Evolutionary conservation across 2,888 invertebrate genomes (phyloP), one percentile per base, ranked within the genome.

Genomic region (Deilephila elpenor): DNA sequence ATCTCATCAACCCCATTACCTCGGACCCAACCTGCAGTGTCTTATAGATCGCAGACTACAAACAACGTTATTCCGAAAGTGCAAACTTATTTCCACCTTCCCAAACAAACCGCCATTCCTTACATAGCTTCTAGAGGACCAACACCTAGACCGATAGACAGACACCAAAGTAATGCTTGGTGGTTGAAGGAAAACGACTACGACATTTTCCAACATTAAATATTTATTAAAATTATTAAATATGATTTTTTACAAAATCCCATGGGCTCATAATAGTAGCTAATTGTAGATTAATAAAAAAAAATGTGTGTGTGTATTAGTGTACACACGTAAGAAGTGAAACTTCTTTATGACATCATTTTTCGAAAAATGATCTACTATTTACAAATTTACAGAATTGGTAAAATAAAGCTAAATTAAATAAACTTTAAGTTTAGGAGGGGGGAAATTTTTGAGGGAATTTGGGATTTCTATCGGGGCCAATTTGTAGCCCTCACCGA

Each of bases 141-240:
- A 8, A 80, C 77, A 44, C 60, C 76, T 17, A 79, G 74, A 53
- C 70, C 70, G 17, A 74, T 74, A 2, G 75, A 77, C 19, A 56
- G n/a, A 56, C 56, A 19, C 0, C 19, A n/a, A 59, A 83, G 75
- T 34, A 81, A 75, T 51, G 82, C 81, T 5, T 92, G 89, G 90
- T 90, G 89, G 88, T 74, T 80, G 8, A 88, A 84, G 72, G 72
- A 75, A 73, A 76, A 75, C 20, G 80, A 83, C 62, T 91, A 90
- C 76, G 79, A 89, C 74, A 84, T 91, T 56, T 83, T 80, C 75
- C 88, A 89, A 80, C 75, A 77, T 59, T 81, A 78, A 83, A 7
- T 74, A 75, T 60, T 1, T 62, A 11, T 20, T 56, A 19, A 61
- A n/a, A 17, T 5, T 61, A 17, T 60, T 60, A 61, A 61, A 32